Base-by-base conservation (phyloP, 2,888 invertebrate species). In the Sinotaia quadrata region DNA sequence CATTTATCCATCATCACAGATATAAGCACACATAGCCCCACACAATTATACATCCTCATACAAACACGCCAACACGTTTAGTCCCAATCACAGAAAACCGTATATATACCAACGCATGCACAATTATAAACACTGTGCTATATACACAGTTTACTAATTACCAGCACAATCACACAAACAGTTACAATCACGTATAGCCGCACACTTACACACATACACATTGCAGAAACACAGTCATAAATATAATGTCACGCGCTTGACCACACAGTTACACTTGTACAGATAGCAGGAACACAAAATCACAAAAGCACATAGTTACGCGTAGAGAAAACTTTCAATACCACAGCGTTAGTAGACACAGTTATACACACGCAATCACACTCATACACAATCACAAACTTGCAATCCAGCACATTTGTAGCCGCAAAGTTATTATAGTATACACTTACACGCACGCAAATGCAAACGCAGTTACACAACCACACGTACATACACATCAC, bases 11-110 rank as follows among this genome's bases (percentile, higher is more conserved):
- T 24, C 5, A n/a, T 7, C 49, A 52, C 52, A 52, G 29, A 52
- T 31, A 56, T 34, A 33, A 33, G 34, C 56, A 56, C 56, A 56
- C 56, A 56, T 41, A 58, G 37, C 24, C 58, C 36, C 58, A 37
- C 37, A 58, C 36, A 1, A 3, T n/a, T 36, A 34, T 36, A 58
- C 58, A 37, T 27, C 36, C 37, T 27, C 2, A 56, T 36, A n/a
- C 21, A 57, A 34, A 10, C 57, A 57, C 57, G 21, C 57, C 24
- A 34, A 31, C 56, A 31, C 31, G n/a, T 34, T 33, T 34, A 31
- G 18, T 33, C 57, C 21, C 18, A 56, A 15, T 18, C 31, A n/a
- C 57, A 57, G 21, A 7, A 33, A 34, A 33, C 2, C 21, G 36
- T 36, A n/a, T 36, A 57, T 21, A n/a, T 36, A 57, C 57, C 21